Percentiles rank a stretch among this genome's conserved stretches.
Conservation (phyloP, 30 jellyfish, hydroid and myxozoan genomes). For the Hydra vulgaris region DNA sequence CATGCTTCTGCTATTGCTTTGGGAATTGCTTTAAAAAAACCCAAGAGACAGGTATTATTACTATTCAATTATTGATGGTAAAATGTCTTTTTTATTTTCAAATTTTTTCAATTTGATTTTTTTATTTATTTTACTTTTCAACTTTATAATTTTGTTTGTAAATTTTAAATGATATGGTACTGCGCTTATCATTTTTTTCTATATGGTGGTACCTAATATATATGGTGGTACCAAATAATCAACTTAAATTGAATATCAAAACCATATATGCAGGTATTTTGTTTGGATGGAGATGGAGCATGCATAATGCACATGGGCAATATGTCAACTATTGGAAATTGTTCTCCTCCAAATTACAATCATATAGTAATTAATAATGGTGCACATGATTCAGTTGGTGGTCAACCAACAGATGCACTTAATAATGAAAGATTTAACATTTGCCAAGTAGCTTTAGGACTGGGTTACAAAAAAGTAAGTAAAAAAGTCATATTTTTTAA, state of each 20-base stretch:
- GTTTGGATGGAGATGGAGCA: slow-evolving; percentile 99
- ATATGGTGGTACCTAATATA: too few relatives aligned
- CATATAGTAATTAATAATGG: slow-evolving; percentile 88
- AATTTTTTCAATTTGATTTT: too few relatives aligned
- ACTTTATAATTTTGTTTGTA: too few relatives aligned
- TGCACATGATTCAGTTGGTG: slow-evolving; percentile 98
- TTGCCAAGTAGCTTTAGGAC: slow-evolving; percentile 88
- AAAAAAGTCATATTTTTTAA: too few relatives aligned
- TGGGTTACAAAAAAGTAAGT: slow-evolving; percentile 90
- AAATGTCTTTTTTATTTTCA: too few relatives aligned
- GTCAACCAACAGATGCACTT: slow-evolving; percentile 96
- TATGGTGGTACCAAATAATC: too few relatives aligned
- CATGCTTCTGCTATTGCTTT: slow-evolving; percentile 98
- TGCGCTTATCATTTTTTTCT: too few relatives aligned
- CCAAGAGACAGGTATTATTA: slow-evolving; percentile 73
- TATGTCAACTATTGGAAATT: slow-evolving; percentile 72
- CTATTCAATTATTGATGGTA: too few relatives aligned
- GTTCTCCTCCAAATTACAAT: slow-evolving; percentile 54
- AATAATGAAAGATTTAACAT: slow-evolving; percentile 51
- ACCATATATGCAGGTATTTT: slow-evolving; percentile 49
- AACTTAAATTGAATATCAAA: not conserved
- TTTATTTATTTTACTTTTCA: too few relatives aligned
- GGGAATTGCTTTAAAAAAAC: slow-evolving; percentile 78
- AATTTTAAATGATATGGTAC: too few relatives aligned
- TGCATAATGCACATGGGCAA: slow-evolving; percentile 97